phyloP scores from a whole-genome alignment of 2,113 vertebrate genomes.

The Dasyornis broadbenti region DNA sequence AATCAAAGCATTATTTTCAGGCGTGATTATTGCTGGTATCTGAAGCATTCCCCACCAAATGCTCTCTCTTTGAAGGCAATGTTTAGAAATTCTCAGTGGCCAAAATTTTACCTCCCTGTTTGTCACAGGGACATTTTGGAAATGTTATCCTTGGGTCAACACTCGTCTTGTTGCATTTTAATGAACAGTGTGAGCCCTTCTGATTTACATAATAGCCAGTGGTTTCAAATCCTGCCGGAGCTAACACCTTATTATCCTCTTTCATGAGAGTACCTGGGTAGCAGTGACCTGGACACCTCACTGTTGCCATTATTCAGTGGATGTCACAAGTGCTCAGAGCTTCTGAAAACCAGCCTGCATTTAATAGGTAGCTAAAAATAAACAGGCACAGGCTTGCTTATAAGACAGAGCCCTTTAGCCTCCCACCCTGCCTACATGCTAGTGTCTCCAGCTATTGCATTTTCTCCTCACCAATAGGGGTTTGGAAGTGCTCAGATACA shows the following conservation, averaged over 20 bases:
- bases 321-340: not conserved
- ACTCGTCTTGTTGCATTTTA: not conserved
- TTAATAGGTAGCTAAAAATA: slow-evolving; percentile 1
- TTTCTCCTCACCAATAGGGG: not conserved
- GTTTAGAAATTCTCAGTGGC: not conserved
- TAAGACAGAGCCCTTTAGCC: not conserved
- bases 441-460: not conserved
- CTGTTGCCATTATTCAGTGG: not conserved
- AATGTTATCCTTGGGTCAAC: not conserved
- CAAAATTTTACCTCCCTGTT: not conserved
- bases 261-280: not conserved
- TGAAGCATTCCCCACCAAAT: not conserved
- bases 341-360: not conserved
- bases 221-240: not conserved
- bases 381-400: not conserved
- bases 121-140: not conserved
- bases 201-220: not conserved
- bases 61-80: not conserved
- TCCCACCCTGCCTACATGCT: not conserved
- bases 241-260: not conserved
- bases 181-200: not conserved
- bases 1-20: not conserved
- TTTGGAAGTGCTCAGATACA: not conserved
- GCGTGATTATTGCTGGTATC: not conserved
- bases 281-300: not conserved